Evolutionary conservation across 1,140 invertebrate species (phyloP).

Genomic region (Zaprionus lachaisei): DNA sequence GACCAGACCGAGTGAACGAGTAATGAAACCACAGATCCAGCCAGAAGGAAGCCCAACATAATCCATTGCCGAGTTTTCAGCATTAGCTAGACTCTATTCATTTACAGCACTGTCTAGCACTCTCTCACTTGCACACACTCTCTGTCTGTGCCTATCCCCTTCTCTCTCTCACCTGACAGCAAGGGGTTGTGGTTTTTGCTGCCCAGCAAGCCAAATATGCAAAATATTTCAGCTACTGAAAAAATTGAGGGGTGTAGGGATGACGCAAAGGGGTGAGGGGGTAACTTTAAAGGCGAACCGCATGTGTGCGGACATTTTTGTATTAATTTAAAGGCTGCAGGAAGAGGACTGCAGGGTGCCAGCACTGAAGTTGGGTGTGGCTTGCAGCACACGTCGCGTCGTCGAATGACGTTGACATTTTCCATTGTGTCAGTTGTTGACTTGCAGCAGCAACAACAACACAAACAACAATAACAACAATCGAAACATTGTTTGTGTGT

Average conservation of each 20-base stretch:
- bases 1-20: neutral
- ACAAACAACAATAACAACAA: constrained; percentile 28
- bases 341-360: neutral
- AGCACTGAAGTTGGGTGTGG: neutral
- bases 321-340: constrained; percentile 38
- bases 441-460: constrained; percentile 27
- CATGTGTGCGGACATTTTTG: constrained; percentile 49
- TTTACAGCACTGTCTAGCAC: constrained; percentile 13
- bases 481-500: constrained; percentile 15
- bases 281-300: constrained; percentile 29
- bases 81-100: constrained; percentile 46
- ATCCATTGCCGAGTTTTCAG: constrained; percentile 61
- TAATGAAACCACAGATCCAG: neutral
- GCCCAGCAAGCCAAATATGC: constrained; percentile 30
- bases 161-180: neutral
- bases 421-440: constrained; percentile 49
- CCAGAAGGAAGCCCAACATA: constrained; percentile 56
- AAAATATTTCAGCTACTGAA: constrained; percentile 39
- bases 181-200: constrained; percentile 48
- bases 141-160: neutral
- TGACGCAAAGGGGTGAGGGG: neutral
- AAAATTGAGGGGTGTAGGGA: constrained; percentile 9
- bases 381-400: neutral
- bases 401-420: constrained; percentile 40
- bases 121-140: constrained; percentile 10